Percentiles rank a stretch among this genome's conserved stretches.
These are phyloP conservation scores for Tricholauxania praeusta DNA, from an alignment of 2,888 invertebrate species.

Conservation along the genomic window DNA sequence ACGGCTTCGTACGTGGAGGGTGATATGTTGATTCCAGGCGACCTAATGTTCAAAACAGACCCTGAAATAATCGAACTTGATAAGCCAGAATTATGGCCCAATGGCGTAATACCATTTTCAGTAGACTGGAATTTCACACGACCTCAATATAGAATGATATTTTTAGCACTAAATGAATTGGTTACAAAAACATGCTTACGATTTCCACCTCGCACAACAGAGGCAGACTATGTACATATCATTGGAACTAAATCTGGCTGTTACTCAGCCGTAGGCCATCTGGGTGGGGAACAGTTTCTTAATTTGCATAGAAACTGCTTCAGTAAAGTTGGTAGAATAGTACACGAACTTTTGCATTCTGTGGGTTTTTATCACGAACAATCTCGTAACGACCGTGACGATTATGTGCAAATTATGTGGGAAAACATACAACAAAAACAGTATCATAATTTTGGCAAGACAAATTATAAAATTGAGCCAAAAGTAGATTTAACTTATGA, in stretches of 20 bases:
- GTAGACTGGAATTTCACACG: slow-evolving; percentile 71
- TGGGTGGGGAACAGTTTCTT: slow-evolving; percentile 74
- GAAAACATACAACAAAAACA: slow-evolving; percentile 47
- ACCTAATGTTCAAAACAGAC: too few species aligned
- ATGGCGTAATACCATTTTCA: slow-evolving; percentile 77
- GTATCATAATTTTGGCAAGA: too few species aligned
- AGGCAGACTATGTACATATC: slow-evolving; percentile 78
- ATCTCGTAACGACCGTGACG: slow-evolving; percentile 80
- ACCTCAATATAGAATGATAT: too few species aligned
- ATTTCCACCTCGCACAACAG: slow-evolving; percentile 74
- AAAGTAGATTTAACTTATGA: too few species aligned
- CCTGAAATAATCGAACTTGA: too few species aligned
- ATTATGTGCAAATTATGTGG: slow-evolving; percentile 74
- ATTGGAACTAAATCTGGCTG: slow-evolving; percentile 78
- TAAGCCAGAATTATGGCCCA: slow-evolving; percentile 70
- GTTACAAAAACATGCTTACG: slow-evolving; percentile 73
- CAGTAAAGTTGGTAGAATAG: slow-evolving; percentile 76
- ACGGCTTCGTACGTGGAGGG: slow-evolving; percentile 82
- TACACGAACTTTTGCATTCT: slow-evolving; percentile 85
- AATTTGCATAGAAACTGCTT: slow-evolving; percentile 79
- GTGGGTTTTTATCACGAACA: slow-evolving; percentile 86
- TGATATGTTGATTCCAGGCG: slow-evolving; percentile 76
- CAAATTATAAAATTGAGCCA: too few species aligned
- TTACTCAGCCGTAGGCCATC: slow-evolving; percentile 83
- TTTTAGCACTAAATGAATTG: too few species aligned